Conservation (phyloP, 2,888 invertebrate species). For the Acanthosepion pharaonis region DNA sequence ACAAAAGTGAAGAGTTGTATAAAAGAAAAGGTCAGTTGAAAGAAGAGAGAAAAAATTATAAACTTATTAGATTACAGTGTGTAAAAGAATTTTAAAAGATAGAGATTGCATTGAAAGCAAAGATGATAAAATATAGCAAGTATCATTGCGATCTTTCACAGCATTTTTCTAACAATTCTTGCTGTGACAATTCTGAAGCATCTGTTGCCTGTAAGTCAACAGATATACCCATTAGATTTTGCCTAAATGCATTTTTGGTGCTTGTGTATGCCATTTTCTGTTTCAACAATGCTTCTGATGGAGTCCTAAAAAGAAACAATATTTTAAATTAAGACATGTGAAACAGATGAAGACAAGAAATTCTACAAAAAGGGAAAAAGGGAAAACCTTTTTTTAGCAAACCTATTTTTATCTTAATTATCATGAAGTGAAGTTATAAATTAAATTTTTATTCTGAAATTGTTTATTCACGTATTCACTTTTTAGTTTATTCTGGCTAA, state of each 20-base stretch:
- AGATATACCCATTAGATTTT: not conserved
- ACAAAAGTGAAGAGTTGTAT: too few species aligned
- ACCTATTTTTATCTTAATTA: too few species aligned
- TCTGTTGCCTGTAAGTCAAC: conserved; percentile 9
- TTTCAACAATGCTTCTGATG: not conserved
- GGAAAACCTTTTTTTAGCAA: too few species aligned
- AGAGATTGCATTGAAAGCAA: not conserved
- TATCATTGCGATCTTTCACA: not conserved
- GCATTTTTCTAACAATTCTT: conserved; percentile 34
- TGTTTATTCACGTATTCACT: too few species aligned
- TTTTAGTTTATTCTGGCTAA: too few species aligned
- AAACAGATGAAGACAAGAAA: not conserved
- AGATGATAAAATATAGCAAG: not conserved
- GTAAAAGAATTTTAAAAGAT: not conserved
- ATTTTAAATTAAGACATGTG: not conserved
- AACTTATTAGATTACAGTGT: not conserved
- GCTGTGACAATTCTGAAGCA: not conserved
- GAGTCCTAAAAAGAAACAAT: not conserved
- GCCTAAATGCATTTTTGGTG: not conserved
- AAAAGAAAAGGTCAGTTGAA: too few species aligned
- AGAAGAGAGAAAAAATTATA: too few species aligned
- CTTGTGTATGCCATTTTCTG: conserved; percentile 43
- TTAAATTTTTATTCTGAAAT: too few species aligned
- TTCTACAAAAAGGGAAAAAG: too few species aligned
- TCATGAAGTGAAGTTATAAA: too few species aligned